phyloP scores from a whole-genome alignment of 2,113 vertebrate species.

The Sylvia atricapilla region DNA sequence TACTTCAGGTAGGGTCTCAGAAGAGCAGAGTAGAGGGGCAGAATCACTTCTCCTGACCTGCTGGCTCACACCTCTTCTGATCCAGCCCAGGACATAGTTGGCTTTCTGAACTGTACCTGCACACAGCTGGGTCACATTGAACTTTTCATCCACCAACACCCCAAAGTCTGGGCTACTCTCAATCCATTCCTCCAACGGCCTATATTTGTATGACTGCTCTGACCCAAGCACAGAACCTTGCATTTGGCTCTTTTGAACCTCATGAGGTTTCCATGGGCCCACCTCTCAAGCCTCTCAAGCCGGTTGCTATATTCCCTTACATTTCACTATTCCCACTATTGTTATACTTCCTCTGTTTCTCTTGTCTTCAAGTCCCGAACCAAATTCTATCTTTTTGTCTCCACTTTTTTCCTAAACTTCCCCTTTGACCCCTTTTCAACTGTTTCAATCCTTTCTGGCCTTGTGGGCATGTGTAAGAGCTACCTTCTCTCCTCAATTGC shows the following conservation, averaged over 20 bases:
- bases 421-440: background rate
- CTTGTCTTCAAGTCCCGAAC: background rate
- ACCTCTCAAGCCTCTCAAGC: background rate
- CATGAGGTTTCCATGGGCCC: background rate
- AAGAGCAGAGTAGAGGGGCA: background rate
- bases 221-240: background rate
- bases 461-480: background rate
- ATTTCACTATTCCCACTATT: background rate
- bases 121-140: background rate
- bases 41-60: background rate
- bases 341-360: background rate
- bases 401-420: background rate
- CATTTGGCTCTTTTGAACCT: background rate
- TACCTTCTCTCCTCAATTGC: background rate
- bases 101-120: background rate
- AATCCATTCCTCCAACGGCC: background rate
- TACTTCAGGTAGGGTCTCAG: background rate
- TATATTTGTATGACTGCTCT: background rate
- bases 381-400: background rate
- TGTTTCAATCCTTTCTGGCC: background rate
- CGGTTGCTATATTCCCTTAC: background rate
- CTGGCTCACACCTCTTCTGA: background rate
- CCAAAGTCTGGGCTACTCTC: background rate
- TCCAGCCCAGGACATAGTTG: fast-evolving
- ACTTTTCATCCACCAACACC: background rate